Base-by-base conservation (phyloP, 2,113 vertebrate genomes). In the Eira barbara region DNA sequence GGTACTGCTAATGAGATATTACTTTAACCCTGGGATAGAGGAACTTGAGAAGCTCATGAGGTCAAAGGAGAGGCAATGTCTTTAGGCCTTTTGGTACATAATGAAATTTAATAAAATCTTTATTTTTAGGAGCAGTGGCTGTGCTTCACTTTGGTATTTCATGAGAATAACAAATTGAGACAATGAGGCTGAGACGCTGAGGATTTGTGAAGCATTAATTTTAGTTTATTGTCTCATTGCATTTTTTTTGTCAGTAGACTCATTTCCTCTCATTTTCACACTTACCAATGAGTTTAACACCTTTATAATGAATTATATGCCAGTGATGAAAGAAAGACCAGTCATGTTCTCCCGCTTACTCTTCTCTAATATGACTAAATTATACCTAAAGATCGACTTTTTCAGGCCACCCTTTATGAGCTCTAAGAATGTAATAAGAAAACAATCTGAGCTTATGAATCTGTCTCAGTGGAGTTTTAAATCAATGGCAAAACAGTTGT, bases 261-360 rank as follows among this genome's bases (percentile, higher is more conserved):
- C 93, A 93, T 97, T 97, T 97, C 84, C 80, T 91, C 39, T 96
- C 84, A 29, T 96, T 97, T 97, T 87, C 89, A 94, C 85, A 93
- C 93, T 89, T 91, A 55, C 11, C 29, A 2, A 59, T 52, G 89
- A 94, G 36, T 59, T 94, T 92, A 91, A 84, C 84, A 86, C 85
- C 69, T 97, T 95, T 91, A 31, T 78, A 79, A 93, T 94, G 59
- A 89, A 88, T 97, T 81, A 89, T 25, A 65, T 91, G 45, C 88
- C 4, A 4, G 36, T 49, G 79, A 87, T 92, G 81, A 94, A 93
- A 90, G 88, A 57, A 69, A 76, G 78, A 63, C 42, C 39, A 67
- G 91, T 86, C 39, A 65, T 94, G 95, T 96, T 89, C 39, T 83
- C 15, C 27, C 36, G 6, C n/a, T 84, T 67, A 27, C 13, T 45